A percentile compares a stretch with the other conserved stretches of the same genome.
Evolutionary conservation across 2,113 vertebrate genomes (phyloP).

Genomic region (Clarias batrachus): DNA sequence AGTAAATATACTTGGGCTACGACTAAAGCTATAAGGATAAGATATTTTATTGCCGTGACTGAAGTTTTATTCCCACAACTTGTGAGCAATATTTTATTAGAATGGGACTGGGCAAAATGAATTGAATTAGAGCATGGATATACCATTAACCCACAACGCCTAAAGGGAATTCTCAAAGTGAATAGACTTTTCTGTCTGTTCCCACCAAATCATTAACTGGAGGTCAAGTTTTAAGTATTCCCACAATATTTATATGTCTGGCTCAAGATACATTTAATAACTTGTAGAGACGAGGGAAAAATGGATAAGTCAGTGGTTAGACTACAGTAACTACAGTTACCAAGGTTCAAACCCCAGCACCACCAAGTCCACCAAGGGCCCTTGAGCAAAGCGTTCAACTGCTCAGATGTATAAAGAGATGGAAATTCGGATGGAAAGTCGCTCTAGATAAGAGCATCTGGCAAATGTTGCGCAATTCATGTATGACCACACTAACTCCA

Average conservation of each 20-base stretch:
- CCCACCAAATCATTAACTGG: background rate
- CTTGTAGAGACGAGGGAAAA: too few species aligned
- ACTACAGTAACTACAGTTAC: too few species aligned
- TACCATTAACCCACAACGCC: background rate
- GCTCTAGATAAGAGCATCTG: too few species aligned
- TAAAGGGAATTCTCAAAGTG: background rate
- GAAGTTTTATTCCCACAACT: background rate
- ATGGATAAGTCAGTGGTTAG: too few species aligned
- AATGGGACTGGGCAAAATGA: background rate
- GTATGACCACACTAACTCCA: too few species aligned
- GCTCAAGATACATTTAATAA: background rate
- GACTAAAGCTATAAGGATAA: background rate
- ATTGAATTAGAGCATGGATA: background rate
- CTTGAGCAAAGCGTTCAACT: too few species aligned
- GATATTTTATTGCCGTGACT: background rate
- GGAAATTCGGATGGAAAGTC: too few species aligned
- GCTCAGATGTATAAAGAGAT: too few species aligned
- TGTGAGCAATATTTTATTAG: background rate
- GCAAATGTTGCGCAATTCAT: too few species aligned
- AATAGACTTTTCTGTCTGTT: background rate
- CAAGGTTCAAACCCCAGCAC: too few species aligned
- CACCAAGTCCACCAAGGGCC: too few species aligned
- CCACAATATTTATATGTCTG: background rate
- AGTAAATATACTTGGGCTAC: background rate
- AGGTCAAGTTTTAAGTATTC: background rate